Evolutionary conservation across 2,113 vertebrate genomes (phyloP).

Genomic region (Dicaeum eximium): DNA sequence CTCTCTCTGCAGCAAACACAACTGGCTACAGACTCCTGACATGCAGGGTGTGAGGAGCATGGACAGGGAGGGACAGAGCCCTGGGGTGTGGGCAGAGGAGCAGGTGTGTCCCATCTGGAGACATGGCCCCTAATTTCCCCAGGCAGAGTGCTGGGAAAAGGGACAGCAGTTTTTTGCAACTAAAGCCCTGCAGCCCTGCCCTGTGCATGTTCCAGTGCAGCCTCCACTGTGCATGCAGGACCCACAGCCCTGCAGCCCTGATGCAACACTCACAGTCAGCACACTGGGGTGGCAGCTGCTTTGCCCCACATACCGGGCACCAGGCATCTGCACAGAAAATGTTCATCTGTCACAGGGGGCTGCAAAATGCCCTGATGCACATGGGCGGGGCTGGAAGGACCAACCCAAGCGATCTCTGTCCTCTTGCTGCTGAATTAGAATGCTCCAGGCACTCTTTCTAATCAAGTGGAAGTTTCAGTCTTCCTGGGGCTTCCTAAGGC

Average conservation of each 20-base stretch:
- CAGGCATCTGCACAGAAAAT: rapidly evolving
- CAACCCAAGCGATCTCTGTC: neutral
- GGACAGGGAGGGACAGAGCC: neutral
- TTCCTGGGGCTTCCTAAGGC: neutral
- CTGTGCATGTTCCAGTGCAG: neutral
- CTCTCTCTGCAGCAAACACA: neutral
- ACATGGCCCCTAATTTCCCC: rapidly evolving
- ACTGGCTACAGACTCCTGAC: neutral
- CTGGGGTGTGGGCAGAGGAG: neutral
- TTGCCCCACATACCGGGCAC: rapidly evolving
- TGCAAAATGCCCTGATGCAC: neutral
- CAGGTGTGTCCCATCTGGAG: rapidly evolving
- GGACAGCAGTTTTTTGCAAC: neutral
- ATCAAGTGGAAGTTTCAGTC: neutral
- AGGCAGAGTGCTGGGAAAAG: neutral
- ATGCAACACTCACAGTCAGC: neutral
- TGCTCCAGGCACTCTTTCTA: neutral
- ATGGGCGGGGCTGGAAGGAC: rapidly evolving
- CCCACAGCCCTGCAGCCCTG: neutral
- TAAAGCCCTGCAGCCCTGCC: neutral
- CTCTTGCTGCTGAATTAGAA: neutral
- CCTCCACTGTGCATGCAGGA: rapidly evolving
- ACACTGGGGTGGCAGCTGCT: neutral
- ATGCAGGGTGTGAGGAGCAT: neutral
- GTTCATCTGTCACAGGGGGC: rapidly evolving